Base-by-base conservation (phyloP, 2,113 vertebrate species). In the Rhinoderma darwinii region DNA sequence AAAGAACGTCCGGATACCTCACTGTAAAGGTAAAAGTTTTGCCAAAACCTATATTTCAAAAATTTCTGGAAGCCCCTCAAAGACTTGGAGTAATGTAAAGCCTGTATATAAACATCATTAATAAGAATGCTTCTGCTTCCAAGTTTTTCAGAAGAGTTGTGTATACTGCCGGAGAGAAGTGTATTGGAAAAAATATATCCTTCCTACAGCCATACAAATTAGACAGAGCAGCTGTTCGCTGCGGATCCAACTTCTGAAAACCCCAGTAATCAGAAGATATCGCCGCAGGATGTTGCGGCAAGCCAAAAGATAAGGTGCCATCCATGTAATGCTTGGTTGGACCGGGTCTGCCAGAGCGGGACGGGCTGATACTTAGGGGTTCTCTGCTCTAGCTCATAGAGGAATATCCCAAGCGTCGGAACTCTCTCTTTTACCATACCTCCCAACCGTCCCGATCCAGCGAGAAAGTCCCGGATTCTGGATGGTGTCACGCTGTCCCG, bases 31-130 rank as follows among this genome's bases (percentile, higher is more conserved):
- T 56, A 12, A 84, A 59, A 22, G 25, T n/a, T 27, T 3, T 59
- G 83, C 83, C 83, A 75, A 56, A 51, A 73, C 6, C 27, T 68
- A 14, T 82, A 43, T 70, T 70, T 70, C 47, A 70, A 73, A 68
- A 84, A 51, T 35, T 50, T n/a, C 41, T 82, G 59, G 82, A 56
- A 51, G 17, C 20, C 14, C 14, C 37, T 39, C 66, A 73, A 84
- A 84, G 47, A 32, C 1, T 41, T 73, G 18, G 11, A 27, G 70
- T 7, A 11, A 56, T 61, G 44, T 50, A 30, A 74, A 56, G 82
- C 70, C 51, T 75, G 83, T 4, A 59, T 15, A 74, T 84, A 84
- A 84, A 84, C 83, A 84, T 72, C 47, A 72, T 43, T 10, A 75
- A 70, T 25, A 54, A 32, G 18, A 17, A 3, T 41, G 44, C 25